Base-by-base conservation (phyloP, 2,888 invertebrate genomes). In the Lucinisca nassula region DNA sequence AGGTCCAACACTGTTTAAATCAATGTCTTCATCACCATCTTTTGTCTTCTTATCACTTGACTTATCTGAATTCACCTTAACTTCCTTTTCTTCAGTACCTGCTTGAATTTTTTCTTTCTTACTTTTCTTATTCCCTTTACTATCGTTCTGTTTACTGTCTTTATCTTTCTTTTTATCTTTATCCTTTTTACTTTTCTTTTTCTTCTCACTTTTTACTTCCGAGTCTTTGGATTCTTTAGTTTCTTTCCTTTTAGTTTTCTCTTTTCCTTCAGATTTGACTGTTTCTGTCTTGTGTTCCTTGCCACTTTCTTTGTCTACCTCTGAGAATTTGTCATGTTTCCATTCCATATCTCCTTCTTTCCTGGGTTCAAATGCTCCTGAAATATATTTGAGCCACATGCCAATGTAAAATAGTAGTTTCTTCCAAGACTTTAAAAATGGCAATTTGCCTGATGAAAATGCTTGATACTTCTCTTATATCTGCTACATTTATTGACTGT, bases 281-380 rank as follows among this genome's bases (percentile, higher is more conserved):
- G 72, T 35, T 24, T 72, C 72, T 0, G 45, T 10, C 49, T 75
- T 75, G 30, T 32, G 32, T 1, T 67, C 67, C 1, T 35, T 35
- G 3, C 21, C 67, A 35, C 24, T 67, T 6, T 67, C 67, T 32
- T 32, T 35, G 12, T 81, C 81, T 27, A 58, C 38, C 40, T 90
- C 88, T 21, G 78, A 70, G 70, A 88, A 90, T 78, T 88, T 86
- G 79, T 90, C 90, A 40, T 90, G 90, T 79, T 90, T 90, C 90
- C 90, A 90, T 35, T 80, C 90, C 80, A 80, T 80, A n/a, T 61
- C 61, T 35, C n/a, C 27, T n/a, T n/a, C n/a, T n/a, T n/a, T n/a
- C 35, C 24, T 37, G 30, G 58, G 72, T 24, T 51, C 0, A 51
- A 55, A 55, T 27, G 58, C 81, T 81, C n/a, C n/a, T n/a, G n/a